Percentiles rank a stretch among this genome's conserved stretches.
phyloP scores from a whole-genome alignment of 1,140 invertebrate species.

The Ips typographus region DNA sequence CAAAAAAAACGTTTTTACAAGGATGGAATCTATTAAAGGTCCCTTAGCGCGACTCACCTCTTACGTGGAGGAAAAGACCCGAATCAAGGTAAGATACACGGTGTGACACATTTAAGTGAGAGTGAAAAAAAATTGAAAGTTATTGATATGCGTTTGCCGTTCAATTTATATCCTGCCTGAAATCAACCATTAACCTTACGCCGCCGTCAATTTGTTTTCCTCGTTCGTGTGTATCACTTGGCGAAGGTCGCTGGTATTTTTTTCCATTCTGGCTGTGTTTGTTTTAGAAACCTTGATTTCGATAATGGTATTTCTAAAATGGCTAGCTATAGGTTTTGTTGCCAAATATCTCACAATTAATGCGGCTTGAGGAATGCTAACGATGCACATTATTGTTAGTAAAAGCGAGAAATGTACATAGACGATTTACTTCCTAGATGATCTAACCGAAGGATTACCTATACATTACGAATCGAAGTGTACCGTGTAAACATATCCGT shows the following conservation, averaged over 20 bases:
- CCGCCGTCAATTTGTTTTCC: conserved; percentile 25
- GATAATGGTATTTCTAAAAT: neutral
- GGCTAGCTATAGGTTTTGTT: neutral
- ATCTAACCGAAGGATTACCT: too few relatives aligned
- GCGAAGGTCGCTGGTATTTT: conserved; percentile 23
- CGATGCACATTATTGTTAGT: too few relatives aligned
- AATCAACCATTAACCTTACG: conserved; percentile 21
- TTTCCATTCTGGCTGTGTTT: conserved; percentile 23
- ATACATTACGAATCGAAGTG: neutral
- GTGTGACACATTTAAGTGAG: neutral
- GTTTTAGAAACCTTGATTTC: conserved; percentile 7
- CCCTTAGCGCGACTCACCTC: conserved; percentile 64
- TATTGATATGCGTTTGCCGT: neutral
- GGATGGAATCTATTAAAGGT: conserved; percentile 57
- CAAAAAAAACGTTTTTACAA: conserved; percentile 62
- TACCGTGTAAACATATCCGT: neutral
- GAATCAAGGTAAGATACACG: conserved; percentile 62
- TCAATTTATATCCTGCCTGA: conserved; percentile 13
- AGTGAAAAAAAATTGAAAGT: too few relatives aligned
- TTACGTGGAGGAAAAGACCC: conserved; percentile 60
- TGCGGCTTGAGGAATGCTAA: neutral
- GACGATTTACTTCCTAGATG: too few relatives aligned
- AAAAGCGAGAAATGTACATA: too few relatives aligned
- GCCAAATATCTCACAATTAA: neutral
- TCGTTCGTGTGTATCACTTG: conserved; percentile 19